Conservation (phyloP, 2,888 invertebrate species). For the Epistrophe eligans region DNA sequence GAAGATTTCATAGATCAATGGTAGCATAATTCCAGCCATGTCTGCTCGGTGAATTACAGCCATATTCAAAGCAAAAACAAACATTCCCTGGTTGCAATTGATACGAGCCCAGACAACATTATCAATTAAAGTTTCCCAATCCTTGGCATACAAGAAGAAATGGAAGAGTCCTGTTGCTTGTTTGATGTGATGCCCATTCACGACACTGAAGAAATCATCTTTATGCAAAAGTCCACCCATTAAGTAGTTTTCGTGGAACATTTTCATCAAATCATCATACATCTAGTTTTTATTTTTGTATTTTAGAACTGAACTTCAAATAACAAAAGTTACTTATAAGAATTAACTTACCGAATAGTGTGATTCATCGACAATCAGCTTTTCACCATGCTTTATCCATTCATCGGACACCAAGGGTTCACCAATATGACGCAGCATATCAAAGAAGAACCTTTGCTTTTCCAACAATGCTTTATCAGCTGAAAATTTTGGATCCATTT, state of each 20-base stretch:
- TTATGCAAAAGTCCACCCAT: slow-evolving; percentile 80
- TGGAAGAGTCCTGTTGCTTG: slow-evolving; percentile 86
- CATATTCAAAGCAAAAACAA: slow-evolving; percentile 86
- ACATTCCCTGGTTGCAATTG: slow-evolving; percentile 86
- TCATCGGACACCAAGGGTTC: slow-evolving; percentile 77
- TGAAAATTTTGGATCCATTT: neutral
- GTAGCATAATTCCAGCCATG: slow-evolving; percentile 85
- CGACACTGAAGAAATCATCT: slow-evolving; percentile 68
- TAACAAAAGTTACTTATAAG: neutral
- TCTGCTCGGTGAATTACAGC: slow-evolving; percentile 86
- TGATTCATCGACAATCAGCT: slow-evolving; percentile 25
- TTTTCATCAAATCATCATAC: slow-evolving; percentile 41
- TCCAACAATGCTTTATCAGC: slow-evolving; percentile 79
- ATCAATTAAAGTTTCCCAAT: slow-evolving; percentile 88
- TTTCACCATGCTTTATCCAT: slow-evolving; percentile 77
- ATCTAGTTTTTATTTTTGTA: no score
- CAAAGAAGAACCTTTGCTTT: slow-evolving; percentile 80
- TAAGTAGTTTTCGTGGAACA: slow-evolving; percentile 85
- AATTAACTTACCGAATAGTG: slow-evolving; percentile 24
- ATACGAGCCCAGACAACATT: slow-evolving; percentile 88
- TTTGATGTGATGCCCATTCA: slow-evolving; percentile 80
- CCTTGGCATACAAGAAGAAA: slow-evolving; percentile 87
- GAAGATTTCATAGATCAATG: slow-evolving; percentile 87
- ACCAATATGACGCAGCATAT: slow-evolving; percentile 78
- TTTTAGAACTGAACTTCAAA: neutral